Conservation (phyloP, 2,888 invertebrate genomes). For the Myopa testacea region DNA sequence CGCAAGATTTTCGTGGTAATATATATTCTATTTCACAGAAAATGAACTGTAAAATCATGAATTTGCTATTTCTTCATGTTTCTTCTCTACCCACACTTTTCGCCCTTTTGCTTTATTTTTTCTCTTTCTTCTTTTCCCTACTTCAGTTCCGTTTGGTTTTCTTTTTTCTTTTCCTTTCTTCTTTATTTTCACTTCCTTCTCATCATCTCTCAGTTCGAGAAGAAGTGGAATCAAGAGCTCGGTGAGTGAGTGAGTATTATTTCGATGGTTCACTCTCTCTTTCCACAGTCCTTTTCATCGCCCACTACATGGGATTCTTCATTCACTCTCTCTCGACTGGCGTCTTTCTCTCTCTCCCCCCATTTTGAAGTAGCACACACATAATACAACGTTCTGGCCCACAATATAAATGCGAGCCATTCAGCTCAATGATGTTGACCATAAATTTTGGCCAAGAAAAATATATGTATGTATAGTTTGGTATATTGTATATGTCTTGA, state of each 20-base stretch:
- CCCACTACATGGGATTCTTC: neutral
- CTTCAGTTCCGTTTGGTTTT: neutral
- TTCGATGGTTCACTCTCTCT: no score
- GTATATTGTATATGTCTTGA: neutral
- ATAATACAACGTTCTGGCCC: neutral
- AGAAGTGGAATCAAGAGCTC: no score
- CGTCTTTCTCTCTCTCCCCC: neutral
- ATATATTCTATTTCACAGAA: neutral
- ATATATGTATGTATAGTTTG: constrained; percentile 1
- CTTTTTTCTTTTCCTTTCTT: neutral
- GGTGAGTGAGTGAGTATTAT: neutral
- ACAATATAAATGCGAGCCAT: constrained; percentile 21
- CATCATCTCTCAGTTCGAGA: neutral
- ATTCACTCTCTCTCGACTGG: neutral
- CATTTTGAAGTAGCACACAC: neutral
- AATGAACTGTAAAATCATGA: neutral
- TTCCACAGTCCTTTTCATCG: neutral
- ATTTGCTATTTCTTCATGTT: no score
- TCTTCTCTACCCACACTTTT: neutral
- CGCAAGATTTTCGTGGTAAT: neutral
- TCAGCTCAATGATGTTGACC: constrained; percentile 34
- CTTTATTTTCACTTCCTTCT: neutral
- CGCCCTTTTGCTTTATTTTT: neutral
- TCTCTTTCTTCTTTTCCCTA: neutral
- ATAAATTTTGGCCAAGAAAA: constrained; percentile 29